These are phyloP conservation scores for Neodiprion virginianus DNA, from an alignment of 1,140 invertebrate species.

Conservation along the genomic window DNA sequence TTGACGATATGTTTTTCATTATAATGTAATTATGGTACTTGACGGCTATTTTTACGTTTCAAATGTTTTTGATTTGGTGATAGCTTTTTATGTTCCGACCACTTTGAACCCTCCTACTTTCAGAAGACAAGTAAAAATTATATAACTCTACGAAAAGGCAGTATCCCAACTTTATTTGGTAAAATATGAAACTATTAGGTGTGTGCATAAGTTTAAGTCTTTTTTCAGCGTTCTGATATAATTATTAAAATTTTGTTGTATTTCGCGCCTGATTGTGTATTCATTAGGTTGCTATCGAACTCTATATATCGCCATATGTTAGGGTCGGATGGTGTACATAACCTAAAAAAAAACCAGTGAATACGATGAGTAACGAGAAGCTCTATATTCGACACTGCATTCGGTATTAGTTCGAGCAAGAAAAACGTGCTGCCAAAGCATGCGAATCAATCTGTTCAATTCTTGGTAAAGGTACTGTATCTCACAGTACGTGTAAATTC, in stretches of 20 bases:
- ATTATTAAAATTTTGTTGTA: background rate
- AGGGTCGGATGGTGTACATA: background rate
- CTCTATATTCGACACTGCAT: conserved; percentile 5
- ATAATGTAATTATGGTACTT: no score
- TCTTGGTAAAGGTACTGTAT: background rate
- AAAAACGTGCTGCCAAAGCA: background rate
- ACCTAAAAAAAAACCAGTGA: background rate
- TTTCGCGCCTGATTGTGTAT: background rate
- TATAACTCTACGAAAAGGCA: no score
- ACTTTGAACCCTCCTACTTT: no score
- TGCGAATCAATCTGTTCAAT: background rate
- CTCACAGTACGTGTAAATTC: background rate
- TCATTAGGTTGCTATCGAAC: background rate
- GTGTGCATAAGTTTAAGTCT: background rate
- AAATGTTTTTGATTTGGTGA: no score
- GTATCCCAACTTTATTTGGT: no score
- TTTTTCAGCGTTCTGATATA: conserved; percentile 4
- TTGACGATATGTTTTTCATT: no score
- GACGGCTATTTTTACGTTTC: no score
- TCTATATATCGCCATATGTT: background rate
- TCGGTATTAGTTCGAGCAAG: background rate
- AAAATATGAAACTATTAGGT: no score
- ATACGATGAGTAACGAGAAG: background rate
- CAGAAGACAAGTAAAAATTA: no score
- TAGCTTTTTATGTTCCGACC: no score